Conservation (phyloP, 2,888 invertebrate genomes). For the Cynaeus angustus region DNA sequence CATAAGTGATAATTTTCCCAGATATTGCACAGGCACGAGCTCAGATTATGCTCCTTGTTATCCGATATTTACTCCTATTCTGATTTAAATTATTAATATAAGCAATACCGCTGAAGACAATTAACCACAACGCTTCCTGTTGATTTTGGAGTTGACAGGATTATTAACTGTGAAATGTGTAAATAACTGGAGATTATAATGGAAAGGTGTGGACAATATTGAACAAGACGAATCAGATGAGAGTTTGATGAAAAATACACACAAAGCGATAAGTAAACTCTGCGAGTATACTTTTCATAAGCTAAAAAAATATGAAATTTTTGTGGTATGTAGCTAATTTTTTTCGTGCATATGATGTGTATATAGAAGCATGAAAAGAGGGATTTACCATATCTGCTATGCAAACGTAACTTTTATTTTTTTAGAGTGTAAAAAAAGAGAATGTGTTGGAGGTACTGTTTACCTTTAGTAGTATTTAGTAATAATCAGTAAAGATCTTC, state of each 20-base stretch:
- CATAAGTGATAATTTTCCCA: conserved; percentile 19
- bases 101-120: conserved; percentile 27
- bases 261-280: conserved; percentile 10
- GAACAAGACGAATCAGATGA: conserved; percentile 14
- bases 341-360: no score
- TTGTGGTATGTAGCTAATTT: neutral
- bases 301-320: neutral
- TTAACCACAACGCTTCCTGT: conserved; percentile 28
- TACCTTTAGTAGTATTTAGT: no score
- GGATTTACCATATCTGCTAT: no score
- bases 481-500: no score
- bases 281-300: conserved; percentile 9
- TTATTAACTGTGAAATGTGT: conserved; percentile 26
- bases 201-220: conserved; percentile 22
- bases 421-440: no score
- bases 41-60: conserved; percentile 15
- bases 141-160: conserved; percentile 37
- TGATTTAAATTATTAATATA: conserved; percentile 35
- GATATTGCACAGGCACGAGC: conserved; percentile 20
- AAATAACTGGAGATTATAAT: conserved; percentile 28
- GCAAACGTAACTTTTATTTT: no score
- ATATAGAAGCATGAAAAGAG: no score
- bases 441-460: no score
- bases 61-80: conserved; percentile 32
- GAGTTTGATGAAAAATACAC: conserved; percentile 30